Evolutionary conservation across 2,888 invertebrate genomes (phyloP), one percentile per base, ranked within the genome.

Genomic region (Pristionchus arcanus): DNA sequence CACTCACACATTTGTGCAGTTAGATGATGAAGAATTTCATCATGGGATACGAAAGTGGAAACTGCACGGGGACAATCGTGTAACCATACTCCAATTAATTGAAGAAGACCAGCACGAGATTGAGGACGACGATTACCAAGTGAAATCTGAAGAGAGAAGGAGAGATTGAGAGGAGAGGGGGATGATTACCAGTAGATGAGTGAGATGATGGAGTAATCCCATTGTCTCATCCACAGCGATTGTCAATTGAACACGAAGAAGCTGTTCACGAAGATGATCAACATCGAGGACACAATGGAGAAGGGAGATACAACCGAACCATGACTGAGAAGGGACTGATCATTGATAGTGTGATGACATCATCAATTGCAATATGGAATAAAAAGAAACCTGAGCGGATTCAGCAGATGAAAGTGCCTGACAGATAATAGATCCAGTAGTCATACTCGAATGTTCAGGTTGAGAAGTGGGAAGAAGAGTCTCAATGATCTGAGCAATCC

Each of bases 281-380:
- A 95, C 96, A 89, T 98, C 98, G 13, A 97, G 97, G 34, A 99
- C 96, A 0, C 97, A 97, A 95, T 99, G 98, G 95, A 97, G 97
- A 42, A 99, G 96, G 0, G 98, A 97, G 0, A 98, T 97, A 0
- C 98, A 97, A 0, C 98, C 97, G 96, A 98, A 98, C 99, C 99
- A 99, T 95, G 92, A 96, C 95, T 93, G 93, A 37, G 0, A 3
- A 49, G 5, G 3, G 42, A 42, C n/a, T n/a, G n/a, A 42, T 49
- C 0, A 49, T 49, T 49, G n/a, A 49, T 49, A 49, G 9, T 49
- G 9, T 9, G 13, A 49, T 49, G 42, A 49, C 13, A 49, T 49
- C 42, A 92, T 31, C 7, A 84, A 16, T 42, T 2, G 5, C 25
- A 86, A 9, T 66, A 1, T 28, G 9, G n/a, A 53, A 16, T 37